These are phyloP conservation scores for Rousettus madagascariensis DNA, from an alignment of 2,797 vertebrate species.

Conservation along the genomic window DNA sequence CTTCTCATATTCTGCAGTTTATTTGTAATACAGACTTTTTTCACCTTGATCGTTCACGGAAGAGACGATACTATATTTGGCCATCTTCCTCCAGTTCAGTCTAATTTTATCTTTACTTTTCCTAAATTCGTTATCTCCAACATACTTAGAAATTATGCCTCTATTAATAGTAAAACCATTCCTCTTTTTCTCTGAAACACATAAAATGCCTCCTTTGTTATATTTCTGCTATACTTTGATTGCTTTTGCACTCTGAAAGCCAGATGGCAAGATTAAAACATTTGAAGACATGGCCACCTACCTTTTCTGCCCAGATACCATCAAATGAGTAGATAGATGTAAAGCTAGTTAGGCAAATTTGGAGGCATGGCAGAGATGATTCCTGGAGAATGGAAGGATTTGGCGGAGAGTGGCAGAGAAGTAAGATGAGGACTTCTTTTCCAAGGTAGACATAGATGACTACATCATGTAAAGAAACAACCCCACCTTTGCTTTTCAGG, in stretches of 20 bases:
- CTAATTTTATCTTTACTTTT: conserved; percentile 42
- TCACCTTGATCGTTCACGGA: not conserved
- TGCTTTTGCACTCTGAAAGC: conserved; percentile 8
- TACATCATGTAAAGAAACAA: not conserved
- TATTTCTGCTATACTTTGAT: not conserved
- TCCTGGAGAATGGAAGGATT: not conserved
- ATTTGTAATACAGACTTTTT: not conserved
- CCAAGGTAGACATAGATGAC: not conserved
- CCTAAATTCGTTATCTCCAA: not conserved
- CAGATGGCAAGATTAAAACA: not conserved
- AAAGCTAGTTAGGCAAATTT: not conserved
- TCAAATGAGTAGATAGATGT: not conserved
- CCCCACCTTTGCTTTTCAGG: not conserved
- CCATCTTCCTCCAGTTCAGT: not conserved
- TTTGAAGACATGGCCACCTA: conserved; percentile 1
- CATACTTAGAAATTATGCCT: conserved; percentile 39
- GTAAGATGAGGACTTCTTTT: not conserved
- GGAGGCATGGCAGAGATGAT: not conserved
- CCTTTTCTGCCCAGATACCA: not conserved
- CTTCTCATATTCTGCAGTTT: not conserved
- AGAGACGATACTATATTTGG: not conserved
- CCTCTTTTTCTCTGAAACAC: not conserved
- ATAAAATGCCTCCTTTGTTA: not conserved
- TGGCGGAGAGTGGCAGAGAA: not conserved
- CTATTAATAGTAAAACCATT: not conserved